Base-by-base conservation (phyloP, 1,140 invertebrate species). In the Chrysoperla carnea region DNA sequence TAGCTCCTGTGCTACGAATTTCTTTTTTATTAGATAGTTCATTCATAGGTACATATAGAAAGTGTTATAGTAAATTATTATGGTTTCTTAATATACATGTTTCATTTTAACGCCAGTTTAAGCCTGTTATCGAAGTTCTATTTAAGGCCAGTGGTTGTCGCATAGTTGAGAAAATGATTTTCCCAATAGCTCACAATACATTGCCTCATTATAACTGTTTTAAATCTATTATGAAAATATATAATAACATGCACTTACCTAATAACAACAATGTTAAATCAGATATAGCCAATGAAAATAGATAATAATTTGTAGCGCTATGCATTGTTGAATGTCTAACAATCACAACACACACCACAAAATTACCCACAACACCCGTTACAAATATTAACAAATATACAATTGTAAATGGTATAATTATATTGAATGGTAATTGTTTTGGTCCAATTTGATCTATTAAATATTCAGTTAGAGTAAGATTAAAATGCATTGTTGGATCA, bases 221-320 rank as follows among this genome's bases (percentile, higher is more conserved):
- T n/a, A n/a, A n/a, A n/a, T n/a, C n/a, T n/a, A n/a, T n/a, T n/a
- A n/a, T n/a, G n/a, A n/a, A n/a, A n/a, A n/a, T n/a, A n/a, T n/a
- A n/a, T n/a, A n/a, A 23, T 23, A 23, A 23, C 2, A 3, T 23
- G 2, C 17, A 61, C 73, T 73, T 56, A 84, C 82, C 82, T 49
- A 84, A 71, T 11, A 81, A 57, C n/a, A 84, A 60, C 46, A 84
- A 67, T 31, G 73, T 70, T 7, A 87, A 57, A 59, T 86, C 83
- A 5, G 81, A 84, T 23, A 85, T 64, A 0, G 84, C 80, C 51
- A 86, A 59, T 57, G 78, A 92, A 62, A 95, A 91, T 47, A 96
- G 70, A 60, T 96, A 96, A 55, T 89, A 94, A 56, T 96, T 95
- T 0, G 84, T 88, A 0, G 84, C 78, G 1, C 80, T 84, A 49